Base-by-base conservation (phyloP, 2,888 invertebrate genomes). In the Diarsia rubi region DNA sequence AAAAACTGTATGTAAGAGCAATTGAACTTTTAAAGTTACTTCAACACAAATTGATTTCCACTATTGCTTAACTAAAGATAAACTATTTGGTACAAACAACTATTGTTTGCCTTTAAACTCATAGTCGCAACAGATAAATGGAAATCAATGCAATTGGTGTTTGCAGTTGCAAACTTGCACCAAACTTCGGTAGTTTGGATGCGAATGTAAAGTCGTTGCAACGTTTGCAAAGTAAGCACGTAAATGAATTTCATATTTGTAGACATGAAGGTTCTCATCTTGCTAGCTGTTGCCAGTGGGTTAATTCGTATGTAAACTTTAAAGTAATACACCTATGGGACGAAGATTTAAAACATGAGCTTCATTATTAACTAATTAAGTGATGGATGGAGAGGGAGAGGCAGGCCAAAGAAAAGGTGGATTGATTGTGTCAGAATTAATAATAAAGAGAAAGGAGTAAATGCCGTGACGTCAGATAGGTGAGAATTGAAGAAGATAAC, bases 141-240 rank as follows among this genome's bases (percentile, higher is more conserved):
- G 73, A 77, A 79, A 79, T 71, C 78, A 78, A 84, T 84, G 71
- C 69, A 69, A 81, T 83, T 75, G 77, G 72, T 78, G 78, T 76
- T 77, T 65, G 42, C 47, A 74, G 68, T 72, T 71, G 73, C 73
- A 75, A 74, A 47, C 68, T 72, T 71, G 69, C 73, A 74, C 52
- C 69, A 75, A 82, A 83, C 75, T 85, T 83, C 31, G 44, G 64
- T 69, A 73, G 71, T 82, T 76, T 73, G 57, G 59, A 72, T 69
- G 47, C 69, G 49, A 82, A 76, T 64, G 67, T 65, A 8, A 74
- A 74, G 75, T 68, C 47, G 54, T 62, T 67, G 79, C 74, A 69
- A 73, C 44, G 73, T 69, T 83, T 65, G 59, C 45, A n/a, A 71
- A 73, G 54, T 72, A 64, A 37, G n/a, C 21, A n/a, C 6, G n/a